Evolutionary conservation across 2,888 invertebrate species (phyloP).

Genomic region (Sinodicranocentrus sp.): DNA sequence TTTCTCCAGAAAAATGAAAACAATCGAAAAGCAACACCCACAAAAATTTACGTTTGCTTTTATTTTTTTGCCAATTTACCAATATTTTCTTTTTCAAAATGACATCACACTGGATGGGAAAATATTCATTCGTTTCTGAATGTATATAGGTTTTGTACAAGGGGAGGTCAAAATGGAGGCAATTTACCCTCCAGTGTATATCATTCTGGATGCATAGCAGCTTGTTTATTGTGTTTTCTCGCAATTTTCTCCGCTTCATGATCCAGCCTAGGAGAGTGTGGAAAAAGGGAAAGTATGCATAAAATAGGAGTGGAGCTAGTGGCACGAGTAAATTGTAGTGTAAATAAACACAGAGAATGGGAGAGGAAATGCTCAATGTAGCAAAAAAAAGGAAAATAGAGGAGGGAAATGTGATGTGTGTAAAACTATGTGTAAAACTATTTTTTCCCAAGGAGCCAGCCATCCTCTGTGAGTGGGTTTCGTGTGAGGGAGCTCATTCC

Average conservation of each 20-base stretch:
- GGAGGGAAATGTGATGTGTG: conserved; percentile 26
- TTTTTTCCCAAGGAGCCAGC: background rate
- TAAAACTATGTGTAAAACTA: conserved; percentile 46
- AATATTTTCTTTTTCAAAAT: conserved; percentile 8
- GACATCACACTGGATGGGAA: too few species aligned
- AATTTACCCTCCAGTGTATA: conserved; percentile 1
- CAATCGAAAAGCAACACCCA: conserved; percentile 33
- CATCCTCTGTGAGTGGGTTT: background rate
- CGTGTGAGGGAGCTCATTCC: conserved; percentile 50
- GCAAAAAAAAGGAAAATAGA: background rate
- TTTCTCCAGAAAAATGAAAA: background rate
- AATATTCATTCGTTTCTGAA: too few species aligned
- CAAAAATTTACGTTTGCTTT: conserved; percentile 49
- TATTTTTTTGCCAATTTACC: conserved; percentile 25
- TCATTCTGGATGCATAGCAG: conserved; percentile 6
- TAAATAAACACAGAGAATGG: conserved; percentile 47
- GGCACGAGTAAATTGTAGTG: conserved; percentile 52
- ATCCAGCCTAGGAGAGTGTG: background rate
- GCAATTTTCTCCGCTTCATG: conserved; percentile 16
- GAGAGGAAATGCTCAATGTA: conserved; percentile 35
- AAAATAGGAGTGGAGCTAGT: background rate
- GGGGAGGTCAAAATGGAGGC: too few species aligned
- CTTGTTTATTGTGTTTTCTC: conserved; percentile 13
- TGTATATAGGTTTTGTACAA: too few species aligned
- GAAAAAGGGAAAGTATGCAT: conserved; percentile 15